Conservation (phyloP, 2,888 invertebrate species). For the Bombylius major region DNA sequence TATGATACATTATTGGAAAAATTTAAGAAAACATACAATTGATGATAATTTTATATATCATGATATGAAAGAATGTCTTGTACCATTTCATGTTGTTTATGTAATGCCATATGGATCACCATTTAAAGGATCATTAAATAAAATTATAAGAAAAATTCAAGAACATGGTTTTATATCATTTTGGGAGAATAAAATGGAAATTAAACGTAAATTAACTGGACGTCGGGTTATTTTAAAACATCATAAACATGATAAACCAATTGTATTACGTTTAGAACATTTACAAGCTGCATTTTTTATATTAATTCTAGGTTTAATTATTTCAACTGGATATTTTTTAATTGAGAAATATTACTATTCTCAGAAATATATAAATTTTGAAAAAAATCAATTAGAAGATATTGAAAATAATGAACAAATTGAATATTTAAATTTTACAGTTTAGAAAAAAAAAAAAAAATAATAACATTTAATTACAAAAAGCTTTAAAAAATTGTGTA, state of each 20-base stretch:
- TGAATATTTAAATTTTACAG: no score
- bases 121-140: constrained; percentile 39
- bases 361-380: no score
- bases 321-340: constrained; percentile 13
- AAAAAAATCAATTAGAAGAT: no score
- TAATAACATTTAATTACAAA: no score
- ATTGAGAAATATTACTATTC: neutral
- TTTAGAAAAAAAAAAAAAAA: no score
- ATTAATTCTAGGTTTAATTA: constrained; percentile 21
- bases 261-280: constrained; percentile 24
- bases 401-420: no score
- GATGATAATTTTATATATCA: constrained; percentile 40
- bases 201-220: neutral
- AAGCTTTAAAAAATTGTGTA: no score
- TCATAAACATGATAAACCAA: neutral
- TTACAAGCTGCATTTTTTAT: constrained; percentile 30
- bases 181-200: constrained; percentile 23
- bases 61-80: constrained; percentile 40
- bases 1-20: constrained; percentile 26
- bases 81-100: constrained; percentile 44
- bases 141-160: constrained; percentile 37
- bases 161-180: constrained; percentile 42
- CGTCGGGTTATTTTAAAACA: neutral
- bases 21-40: constrained; percentile 21
- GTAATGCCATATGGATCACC: constrained; percentile 47